A percentile compares a stretch with the other conserved stretches of the same genome.
phyloP scores from a whole-genome alignment of 2,888 invertebrate genomes.

The Drosophila formosana region DNA sequence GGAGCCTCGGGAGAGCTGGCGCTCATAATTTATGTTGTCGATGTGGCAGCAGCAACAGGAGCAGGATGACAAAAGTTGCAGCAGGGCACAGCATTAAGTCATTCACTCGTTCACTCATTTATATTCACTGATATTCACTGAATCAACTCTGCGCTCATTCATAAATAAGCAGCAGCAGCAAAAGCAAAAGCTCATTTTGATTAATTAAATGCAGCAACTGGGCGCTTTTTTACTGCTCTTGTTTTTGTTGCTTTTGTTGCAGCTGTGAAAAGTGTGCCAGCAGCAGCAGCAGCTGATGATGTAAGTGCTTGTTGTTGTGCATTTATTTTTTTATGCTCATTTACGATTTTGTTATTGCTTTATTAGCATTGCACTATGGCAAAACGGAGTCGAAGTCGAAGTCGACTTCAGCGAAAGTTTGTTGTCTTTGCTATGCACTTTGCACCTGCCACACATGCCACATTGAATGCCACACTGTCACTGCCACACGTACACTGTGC shows the following conservation, averaged over 20 bases:
- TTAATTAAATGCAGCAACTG: conserved; percentile 74
- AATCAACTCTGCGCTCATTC: conserved; percentile 64
- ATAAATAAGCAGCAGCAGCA: conserved; percentile 53
- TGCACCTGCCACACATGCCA: conserved; percentile 52
- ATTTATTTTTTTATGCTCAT: conserved; percentile 52
- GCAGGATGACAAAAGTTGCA: conserved; percentile 70
- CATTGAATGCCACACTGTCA: conserved; percentile 3
- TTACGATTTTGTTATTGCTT: conserved; percentile 63
- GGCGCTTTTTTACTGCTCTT: conserved; percentile 44
- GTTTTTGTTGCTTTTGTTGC: conserved; percentile 37
- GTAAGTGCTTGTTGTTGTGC: conserved; percentile 51
- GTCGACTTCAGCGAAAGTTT: conserved; percentile 56
- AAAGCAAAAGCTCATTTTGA: conserved; percentile 71
- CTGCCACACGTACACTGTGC: conserved; percentile 19
- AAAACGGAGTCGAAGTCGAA: conserved; percentile 11
- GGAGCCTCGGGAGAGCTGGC: conserved; percentile 29
- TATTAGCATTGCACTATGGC: conserved; percentile 65
- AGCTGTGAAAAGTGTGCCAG: conserved; percentile 73
- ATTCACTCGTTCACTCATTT: conserved; percentile 62
- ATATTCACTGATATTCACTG: conserved; percentile 51
- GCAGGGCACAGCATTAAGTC: conserved; percentile 52
- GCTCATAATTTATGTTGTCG: conserved; percentile 71
- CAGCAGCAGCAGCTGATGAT: conserved; percentile 51
- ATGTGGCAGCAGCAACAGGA: conserved; percentile 16
- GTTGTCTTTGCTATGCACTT: conserved; percentile 62